Conservation (phyloP, 2,113 vertebrate species). For the Arenaria interpres region DNA sequence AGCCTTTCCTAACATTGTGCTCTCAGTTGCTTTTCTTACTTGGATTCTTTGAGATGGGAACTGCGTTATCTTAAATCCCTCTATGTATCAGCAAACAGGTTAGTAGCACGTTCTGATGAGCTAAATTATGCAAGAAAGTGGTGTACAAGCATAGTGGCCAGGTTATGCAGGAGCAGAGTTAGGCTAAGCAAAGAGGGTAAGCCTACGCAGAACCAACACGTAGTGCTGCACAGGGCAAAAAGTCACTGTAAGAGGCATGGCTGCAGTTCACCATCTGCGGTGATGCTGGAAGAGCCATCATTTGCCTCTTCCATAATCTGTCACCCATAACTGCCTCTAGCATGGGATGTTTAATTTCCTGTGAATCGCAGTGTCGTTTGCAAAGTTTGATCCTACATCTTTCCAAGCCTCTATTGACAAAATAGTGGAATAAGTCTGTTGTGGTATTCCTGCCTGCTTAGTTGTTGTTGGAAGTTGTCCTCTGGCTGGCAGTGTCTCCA, state of each 20-base stretch:
- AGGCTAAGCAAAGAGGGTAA: background rate
- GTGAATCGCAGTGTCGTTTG: background rate
- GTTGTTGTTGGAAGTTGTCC: background rate
- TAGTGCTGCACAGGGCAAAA: background rate
- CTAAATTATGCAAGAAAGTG: background rate
- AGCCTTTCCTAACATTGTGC: background rate
- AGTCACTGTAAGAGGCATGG: background rate
- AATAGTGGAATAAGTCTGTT: background rate
- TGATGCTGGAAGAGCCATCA: background rate
- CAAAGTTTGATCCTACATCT: background rate
- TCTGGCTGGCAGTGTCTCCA: background rate
- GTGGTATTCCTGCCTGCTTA: background rate
- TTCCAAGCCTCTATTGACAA: background rate
- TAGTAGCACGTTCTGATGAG: background rate
- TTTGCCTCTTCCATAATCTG: background rate
- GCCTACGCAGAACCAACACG: background rate
- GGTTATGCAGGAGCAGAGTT: background rate
- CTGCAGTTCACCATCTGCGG: background rate
- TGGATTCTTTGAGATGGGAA: background rate
- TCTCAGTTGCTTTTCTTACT: background rate
- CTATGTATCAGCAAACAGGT: background rate
- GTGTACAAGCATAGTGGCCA: background rate
- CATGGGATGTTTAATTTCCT: slow-evolving; percentile 18
- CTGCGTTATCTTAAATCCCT: background rate
- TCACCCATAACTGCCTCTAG: background rate